Conservation (phyloP, 92 coral and sea anemone species). For the Palythoa heliodiscus region DNA sequence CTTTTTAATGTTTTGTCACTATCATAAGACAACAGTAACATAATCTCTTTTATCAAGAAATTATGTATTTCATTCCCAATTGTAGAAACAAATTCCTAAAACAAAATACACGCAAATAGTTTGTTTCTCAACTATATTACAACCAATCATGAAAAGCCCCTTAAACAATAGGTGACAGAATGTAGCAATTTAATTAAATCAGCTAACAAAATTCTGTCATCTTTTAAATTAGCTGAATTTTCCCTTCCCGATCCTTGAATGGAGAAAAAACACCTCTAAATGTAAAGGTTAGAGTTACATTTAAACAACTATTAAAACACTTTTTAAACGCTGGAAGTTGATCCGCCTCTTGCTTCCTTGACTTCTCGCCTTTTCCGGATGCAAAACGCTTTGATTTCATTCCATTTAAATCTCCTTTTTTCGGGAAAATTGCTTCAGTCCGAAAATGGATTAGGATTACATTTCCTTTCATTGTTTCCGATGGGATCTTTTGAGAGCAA, state of each 20-base stretch:
- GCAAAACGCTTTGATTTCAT: neutral
- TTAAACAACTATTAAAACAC: neutral
- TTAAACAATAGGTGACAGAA: no score
- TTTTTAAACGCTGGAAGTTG: conserved; percentile 3
- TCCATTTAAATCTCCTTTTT: no score
- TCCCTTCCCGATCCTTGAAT: neutral
- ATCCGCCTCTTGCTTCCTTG: neutral
- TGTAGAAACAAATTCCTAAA: no score
- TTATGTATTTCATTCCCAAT: no score
- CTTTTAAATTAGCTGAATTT: neutral
- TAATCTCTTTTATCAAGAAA: no score
- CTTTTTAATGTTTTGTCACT: no score
- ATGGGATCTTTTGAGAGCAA: neutral
- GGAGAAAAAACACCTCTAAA: neutral
- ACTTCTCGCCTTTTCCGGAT: conserved; percentile 6
- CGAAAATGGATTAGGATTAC: neutral
- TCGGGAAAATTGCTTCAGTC: neutral
- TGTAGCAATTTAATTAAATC: no score
- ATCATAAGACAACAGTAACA: no score
- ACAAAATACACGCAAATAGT: no score
- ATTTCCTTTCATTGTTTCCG: conserved; percentile 22
- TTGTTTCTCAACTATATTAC: no score
- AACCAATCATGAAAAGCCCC: no score
- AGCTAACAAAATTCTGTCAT: neutral
- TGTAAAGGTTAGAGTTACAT: neutral